These are phyloP conservation scores for Protophormia terraenovae DNA, from an alignment of 2,888 invertebrate species.

Conservation along the genomic window DNA sequence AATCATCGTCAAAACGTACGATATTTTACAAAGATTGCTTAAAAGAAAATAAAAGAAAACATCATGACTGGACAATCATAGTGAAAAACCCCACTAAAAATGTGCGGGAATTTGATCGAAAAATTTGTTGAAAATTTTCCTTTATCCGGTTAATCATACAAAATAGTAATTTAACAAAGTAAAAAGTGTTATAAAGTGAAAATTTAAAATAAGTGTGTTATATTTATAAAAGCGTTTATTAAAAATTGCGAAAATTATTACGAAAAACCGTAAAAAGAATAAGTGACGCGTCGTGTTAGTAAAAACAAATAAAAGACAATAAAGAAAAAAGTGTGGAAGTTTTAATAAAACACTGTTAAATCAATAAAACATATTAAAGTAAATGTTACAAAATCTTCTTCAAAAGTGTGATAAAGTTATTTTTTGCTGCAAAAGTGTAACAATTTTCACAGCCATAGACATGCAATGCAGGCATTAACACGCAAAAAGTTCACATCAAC, in stretches of 20 bases:
- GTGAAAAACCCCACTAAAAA: no score
- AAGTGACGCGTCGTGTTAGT: background rate
- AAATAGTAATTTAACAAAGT: background rate
- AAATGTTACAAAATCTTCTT: background rate
- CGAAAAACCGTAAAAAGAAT: background rate
- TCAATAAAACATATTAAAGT: conserved; percentile 27
- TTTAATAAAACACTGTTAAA: background rate
- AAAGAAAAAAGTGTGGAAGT: background rate
- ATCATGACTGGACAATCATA: no score
- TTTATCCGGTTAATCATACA: background rate
- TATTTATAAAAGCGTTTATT: background rate
- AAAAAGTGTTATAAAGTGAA: background rate
- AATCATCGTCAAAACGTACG: no score
- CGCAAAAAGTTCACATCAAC: background rate
- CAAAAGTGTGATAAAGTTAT: background rate
- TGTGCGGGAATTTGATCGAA: conserved; percentile 28
- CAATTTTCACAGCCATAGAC: conserved; percentile 27
- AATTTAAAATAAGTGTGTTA: background rate
- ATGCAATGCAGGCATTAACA: conserved; percentile 51
- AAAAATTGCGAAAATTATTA: background rate
- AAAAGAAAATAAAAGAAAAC: no score
- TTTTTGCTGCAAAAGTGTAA: conserved; percentile 25
- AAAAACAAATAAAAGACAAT: background rate
- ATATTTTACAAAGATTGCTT: no score
- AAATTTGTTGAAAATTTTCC: background rate